Conservation (phyloP, 1,140 invertebrate genomes). For the Teleogryllus occipitalis region DNA sequence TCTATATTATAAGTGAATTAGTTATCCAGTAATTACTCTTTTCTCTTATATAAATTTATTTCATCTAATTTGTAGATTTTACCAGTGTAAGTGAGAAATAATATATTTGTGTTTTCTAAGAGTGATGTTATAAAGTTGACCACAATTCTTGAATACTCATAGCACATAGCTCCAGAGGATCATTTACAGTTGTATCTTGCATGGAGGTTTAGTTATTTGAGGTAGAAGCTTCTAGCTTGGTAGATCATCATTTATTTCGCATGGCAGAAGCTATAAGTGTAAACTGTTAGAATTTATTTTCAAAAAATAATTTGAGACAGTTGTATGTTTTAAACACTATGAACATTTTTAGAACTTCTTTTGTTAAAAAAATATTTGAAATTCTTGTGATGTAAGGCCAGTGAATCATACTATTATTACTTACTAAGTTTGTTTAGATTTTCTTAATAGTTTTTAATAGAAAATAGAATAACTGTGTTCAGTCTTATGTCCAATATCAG, state of each 20-base stretch:
- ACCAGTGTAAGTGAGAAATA: neutral
- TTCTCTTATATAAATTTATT: neutral
- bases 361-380: neutral
- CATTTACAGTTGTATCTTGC: neutral
- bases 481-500: too few relatives aligned
- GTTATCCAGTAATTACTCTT: neutral
- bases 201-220: neutral
- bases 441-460: slow-evolving; percentile 10
- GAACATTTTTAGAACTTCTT: neutral
- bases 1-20: neutral
- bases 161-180: neutral
- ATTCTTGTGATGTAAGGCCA: too few relatives aligned
- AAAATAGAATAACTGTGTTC: slow-evolving; percentile 15
- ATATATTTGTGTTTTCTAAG: neutral
- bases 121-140: neutral
- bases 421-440: slow-evolving; percentile 14
- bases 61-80: neutral
- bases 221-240: neutral
- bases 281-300: neutral
- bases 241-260: neutral
- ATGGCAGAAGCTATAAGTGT: neutral
- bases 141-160: neutral
- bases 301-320: neutral
- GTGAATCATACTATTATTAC: neutral
- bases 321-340: neutral